These are phyloP conservation scores for Nephrocerus scutellatus DNA, from an alignment of 2,888 invertebrate species.

Conservation along the genomic window DNA sequence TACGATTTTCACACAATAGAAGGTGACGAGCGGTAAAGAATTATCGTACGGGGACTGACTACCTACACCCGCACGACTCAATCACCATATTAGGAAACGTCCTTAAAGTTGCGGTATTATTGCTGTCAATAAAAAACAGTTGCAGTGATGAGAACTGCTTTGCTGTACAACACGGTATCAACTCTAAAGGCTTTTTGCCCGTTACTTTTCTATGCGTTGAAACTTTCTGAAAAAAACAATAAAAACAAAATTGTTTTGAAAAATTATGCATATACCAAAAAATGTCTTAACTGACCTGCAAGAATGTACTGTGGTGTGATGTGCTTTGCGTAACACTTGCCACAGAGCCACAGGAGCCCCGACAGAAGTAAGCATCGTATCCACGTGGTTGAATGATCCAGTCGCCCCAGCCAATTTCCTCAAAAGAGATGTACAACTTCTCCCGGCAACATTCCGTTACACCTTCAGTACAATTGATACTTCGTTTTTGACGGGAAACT, in stretches of 20 bases:
- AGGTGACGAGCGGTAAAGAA: too few species aligned
- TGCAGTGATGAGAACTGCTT: constrained; percentile 74
- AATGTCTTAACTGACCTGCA: constrained; percentile 55
- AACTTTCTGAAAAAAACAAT: constrained; percentile 57
- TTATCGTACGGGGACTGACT: too few species aligned
- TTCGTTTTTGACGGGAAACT: constrained; percentile 51
- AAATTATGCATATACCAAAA: not conserved
- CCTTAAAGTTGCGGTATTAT: constrained; percentile 69
- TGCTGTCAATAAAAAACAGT: constrained; percentile 72
- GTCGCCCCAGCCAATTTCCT: constrained; percentile 79
- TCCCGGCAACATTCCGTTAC: constrained; percentile 76
- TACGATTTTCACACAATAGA: too few species aligned
- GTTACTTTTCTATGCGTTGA: constrained; percentile 50
- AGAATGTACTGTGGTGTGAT: constrained; percentile 63
- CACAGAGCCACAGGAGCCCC: constrained; percentile 69
- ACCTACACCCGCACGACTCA: constrained; percentile 86
- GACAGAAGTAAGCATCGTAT: constrained; percentile 82
- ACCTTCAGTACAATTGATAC: constrained; percentile 62
- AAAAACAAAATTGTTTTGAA: constrained; percentile 1
- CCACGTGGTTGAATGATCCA: constrained; percentile 79
- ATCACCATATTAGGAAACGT: constrained; percentile 84
- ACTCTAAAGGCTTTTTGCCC: constrained; percentile 52
- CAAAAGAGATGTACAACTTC: constrained; percentile 73
- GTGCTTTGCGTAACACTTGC: constrained; percentile 61
- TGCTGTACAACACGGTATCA: constrained; percentile 81